Evolutionary conservation across 2,888 invertebrate genomes (phyloP).

Genomic region (Caenorhabditis sp.): DNA sequence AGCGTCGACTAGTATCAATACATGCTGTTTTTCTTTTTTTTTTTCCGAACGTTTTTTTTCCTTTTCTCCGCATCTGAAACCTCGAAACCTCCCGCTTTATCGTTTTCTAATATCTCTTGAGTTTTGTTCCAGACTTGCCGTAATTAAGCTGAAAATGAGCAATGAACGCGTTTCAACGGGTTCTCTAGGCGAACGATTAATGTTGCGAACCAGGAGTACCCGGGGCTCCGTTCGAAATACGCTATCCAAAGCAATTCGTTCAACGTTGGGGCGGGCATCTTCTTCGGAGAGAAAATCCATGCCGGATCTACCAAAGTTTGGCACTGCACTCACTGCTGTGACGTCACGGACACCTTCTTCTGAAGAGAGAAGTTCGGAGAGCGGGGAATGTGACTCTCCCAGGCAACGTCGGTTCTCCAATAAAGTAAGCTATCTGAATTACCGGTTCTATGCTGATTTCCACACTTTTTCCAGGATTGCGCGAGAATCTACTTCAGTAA

Average conservation of each 20-base stretch:
- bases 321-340: conserved; percentile 50
- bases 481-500: conserved; percentile 52
- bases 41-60: conserved; percentile 11
- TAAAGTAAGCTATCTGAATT: conserved; percentile 36
- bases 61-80: conserved; percentile 34
- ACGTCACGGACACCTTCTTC: conserved; percentile 34
- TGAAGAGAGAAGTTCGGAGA: conserved; percentile 51
- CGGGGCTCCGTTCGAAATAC: conserved; percentile 66
- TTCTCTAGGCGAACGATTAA: conserved; percentile 63
- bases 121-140: conserved; percentile 33
- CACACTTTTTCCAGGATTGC: conserved; percentile 29
- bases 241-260: conserved; percentile 61
- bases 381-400: conserved; percentile 45
- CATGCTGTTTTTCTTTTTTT: conserved; percentile 20
- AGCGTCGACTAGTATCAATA: conserved; percentile 41
- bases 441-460: too few species aligned
- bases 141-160: conserved; percentile 44
- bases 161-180: conserved; percentile 68
- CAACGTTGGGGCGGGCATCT: conserved; percentile 62
- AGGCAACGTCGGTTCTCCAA: conserved; percentile 20
- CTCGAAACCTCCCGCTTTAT: conserved; percentile 18
- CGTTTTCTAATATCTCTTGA: conserved; percentile 16
- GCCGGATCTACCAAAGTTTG: conserved; percentile 45
- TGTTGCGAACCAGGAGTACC: conserved; percentile 61
- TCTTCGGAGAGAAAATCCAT: conserved; percentile 52